Base-by-base conservation (phyloP, 1,140 invertebrate genomes). In the Drosophila ohnishii region DNA sequence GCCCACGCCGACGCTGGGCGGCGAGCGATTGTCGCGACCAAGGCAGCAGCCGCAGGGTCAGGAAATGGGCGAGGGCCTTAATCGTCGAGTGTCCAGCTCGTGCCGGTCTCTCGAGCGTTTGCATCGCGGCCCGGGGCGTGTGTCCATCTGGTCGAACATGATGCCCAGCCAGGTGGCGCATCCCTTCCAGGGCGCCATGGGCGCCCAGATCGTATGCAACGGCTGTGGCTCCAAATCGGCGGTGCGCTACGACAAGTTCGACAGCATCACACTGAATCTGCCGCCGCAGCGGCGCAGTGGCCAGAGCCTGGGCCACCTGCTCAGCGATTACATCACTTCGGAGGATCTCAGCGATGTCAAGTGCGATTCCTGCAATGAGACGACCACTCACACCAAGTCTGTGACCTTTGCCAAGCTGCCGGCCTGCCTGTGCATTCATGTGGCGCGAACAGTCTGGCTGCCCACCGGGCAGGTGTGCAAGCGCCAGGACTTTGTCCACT, bases 231-330 rank as follows among this genome's bases (percentile, higher is more conserved):
- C 94, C 91, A 97, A 96, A 94, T 96, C 96, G 78, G 94, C 96
- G 0, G 95, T 98, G 11, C 95, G 95, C 16, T 97, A 97, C 90
- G 97, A 98, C 90, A 96, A 96, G 87, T 97, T 98, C 86, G 97
- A 98, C 91, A 97, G 96, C 84, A 93, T 98, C 19, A 97, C 97
- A 0, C 91, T 98, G 22, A 94, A 94, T 53, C 90, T 97, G 44
- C 96, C 96, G 30, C 91, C 93, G n/a, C 90, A 92, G 22, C 92
- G 92, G 40, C 77, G 87, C 0, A 72, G 78, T 1, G 89, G 90
- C 0, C 58, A 92, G 28, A 92, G 91, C 39, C 44, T 92, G 73
- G 92, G 95, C 83, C 93, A 95, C 79, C 85, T 98, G 35, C 92
- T 98, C 14, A 94, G 95, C 16, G 95, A 96, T 59, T 97, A 97